Conservation (phyloP, 2,113 vertebrate species). For the Lasiurus cinereus region DNA sequence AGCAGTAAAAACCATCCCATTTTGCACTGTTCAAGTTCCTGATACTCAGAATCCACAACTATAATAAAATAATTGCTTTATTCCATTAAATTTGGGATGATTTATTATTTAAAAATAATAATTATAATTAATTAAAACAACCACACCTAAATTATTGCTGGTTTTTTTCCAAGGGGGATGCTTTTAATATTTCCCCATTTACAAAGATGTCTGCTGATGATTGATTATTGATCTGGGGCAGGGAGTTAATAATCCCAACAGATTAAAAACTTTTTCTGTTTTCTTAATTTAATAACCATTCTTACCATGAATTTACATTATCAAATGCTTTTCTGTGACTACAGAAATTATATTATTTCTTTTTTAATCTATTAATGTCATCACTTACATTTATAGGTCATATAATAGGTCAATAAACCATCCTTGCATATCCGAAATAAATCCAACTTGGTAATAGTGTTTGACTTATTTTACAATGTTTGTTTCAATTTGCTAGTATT, state of each 20-base stretch:
- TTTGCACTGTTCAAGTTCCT: neutral
- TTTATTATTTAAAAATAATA: constrained; percentile 34
- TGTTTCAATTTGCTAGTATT: neutral
- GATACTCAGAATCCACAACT: neutral
- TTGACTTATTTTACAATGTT: constrained; percentile 1
- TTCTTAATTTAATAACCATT: constrained; percentile 30
- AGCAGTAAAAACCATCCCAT: neutral
- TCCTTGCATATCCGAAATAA: neutral
- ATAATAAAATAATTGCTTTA: constrained; percentile 9
- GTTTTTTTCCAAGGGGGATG: neutral
- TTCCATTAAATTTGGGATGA: neutral
- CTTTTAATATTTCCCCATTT: constrained; percentile 25
- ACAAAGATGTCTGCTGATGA: neutral
- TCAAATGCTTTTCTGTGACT: neutral
- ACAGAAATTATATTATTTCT: neutral
- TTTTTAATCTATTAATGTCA: neutral
- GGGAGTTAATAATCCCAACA: neutral
- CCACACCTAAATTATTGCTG: neutral
- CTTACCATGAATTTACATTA: constrained; percentile 22
- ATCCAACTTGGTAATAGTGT: neutral
- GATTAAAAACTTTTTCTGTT: neutral
- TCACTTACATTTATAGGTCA: neutral
- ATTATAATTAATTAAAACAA: neutral
- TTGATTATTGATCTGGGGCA: neutral
- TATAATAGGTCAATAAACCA: neutral